These are phyloP conservation scores for Triplophysa dalaica DNA, from an alignment of 2,113 vertebrate species.

Conservation along the genomic window DNA sequence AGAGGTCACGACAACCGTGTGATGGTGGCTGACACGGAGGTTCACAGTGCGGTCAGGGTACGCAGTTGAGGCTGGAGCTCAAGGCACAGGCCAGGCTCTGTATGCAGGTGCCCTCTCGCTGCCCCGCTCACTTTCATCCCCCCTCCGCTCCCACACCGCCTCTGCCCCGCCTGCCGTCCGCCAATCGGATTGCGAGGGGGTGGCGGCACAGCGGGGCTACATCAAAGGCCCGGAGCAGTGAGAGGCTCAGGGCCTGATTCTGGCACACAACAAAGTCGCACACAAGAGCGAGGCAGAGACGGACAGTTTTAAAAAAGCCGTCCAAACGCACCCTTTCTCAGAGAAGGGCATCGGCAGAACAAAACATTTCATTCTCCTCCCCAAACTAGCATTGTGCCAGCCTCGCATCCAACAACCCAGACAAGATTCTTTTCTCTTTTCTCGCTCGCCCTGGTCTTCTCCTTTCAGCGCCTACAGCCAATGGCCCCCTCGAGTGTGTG, in stretches of 20 bases:
- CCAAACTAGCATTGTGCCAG: constrained; percentile 84
- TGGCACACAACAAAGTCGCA: constrained; percentile 87
- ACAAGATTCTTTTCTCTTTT: constrained; percentile 67
- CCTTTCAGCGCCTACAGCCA: constrained; percentile 77
- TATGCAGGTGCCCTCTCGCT: constrained; percentile 83
- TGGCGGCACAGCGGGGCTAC: constrained; percentile 81
- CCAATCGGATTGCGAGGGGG: constrained; percentile 82
- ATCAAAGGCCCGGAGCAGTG: constrained; percentile 90
- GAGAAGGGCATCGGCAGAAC: constrained; percentile 81
- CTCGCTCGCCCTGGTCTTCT: constrained; percentile 52
- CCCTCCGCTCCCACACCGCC: constrained; percentile 88
- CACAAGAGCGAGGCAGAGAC: constrained; percentile 77
- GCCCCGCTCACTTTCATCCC: constrained; percentile 87
- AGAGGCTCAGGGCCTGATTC: constrained; percentile 88
- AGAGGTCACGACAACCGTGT: constrained; percentile 69
- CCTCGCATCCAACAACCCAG: constrained; percentile 72
- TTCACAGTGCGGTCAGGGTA: constrained; percentile 82
- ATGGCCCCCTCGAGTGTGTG: constrained; percentile 90
- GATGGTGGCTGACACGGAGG: constrained; percentile 75
- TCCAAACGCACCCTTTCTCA: constrained; percentile 79
- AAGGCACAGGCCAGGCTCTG: constrained; percentile 86
- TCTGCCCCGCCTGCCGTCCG: constrained; percentile 82
- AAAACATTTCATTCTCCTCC: constrained; percentile 89
- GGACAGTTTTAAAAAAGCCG: constrained; percentile 66
- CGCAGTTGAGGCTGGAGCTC: constrained; percentile 80